Conservation (phyloP, 1,140 invertebrate species). For the Pentalonia nigronervosa region DNA sequence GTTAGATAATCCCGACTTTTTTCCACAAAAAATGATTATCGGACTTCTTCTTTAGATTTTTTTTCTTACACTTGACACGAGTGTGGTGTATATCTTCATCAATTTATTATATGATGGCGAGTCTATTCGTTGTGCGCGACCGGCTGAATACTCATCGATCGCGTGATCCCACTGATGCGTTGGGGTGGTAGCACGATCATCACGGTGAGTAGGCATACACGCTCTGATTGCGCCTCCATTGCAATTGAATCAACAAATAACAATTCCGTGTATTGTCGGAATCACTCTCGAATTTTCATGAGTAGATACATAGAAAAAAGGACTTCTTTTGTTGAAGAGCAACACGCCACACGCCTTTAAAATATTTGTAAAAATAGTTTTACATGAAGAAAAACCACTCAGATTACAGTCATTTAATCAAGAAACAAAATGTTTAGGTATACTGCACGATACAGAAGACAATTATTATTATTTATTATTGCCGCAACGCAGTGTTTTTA, state of each 20-base stretch:
- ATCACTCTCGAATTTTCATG: neutral
- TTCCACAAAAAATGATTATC: neutral
- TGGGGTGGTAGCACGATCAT: neutral
- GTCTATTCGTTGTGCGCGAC: too few species aligned
- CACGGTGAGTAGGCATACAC: neutral
- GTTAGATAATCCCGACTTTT: too few species aligned
- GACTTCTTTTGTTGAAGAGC: neutral
- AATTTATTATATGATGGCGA: neutral
- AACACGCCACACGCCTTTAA: neutral
- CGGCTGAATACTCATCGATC: neutral
- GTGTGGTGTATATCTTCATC: too few species aligned
- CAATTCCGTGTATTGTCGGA: neutral
- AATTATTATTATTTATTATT: too few species aligned
- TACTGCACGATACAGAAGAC: too few species aligned
- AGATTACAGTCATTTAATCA: neutral
- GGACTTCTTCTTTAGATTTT: neutral
- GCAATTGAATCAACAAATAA: neutral
- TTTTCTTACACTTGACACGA: neutral
- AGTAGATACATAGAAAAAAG: neutral
- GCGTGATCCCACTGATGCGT: neutral
- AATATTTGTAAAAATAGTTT: neutral
- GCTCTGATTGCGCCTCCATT: neutral
- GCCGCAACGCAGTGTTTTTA: neutral
- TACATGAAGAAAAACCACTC: neutral
- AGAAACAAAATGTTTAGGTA: neutral